These are phyloP conservation scores for Seriola quinqueradiata DNA, from an alignment of 2,113 vertebrate species.

Conservation along the genomic window DNA sequence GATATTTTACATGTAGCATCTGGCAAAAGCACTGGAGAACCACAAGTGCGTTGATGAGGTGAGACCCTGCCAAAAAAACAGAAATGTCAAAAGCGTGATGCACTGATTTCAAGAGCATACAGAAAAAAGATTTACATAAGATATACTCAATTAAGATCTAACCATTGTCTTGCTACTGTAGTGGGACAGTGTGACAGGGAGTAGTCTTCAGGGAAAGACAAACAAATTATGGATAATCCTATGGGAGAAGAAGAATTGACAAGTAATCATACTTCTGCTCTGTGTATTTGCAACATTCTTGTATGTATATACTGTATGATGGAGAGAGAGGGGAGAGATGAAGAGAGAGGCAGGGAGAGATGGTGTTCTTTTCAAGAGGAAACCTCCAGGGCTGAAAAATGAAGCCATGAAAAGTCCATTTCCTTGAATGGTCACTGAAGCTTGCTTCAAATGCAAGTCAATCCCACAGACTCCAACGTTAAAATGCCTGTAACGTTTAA, in stretches of 20 bases:
- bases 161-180: neutral
- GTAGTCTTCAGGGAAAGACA: slow-evolving; percentile 27
- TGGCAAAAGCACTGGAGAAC: slow-evolving; percentile 20
- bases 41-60: slow-evolving; percentile 31
- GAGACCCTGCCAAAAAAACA: slow-evolving; percentile 24
- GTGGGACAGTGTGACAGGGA: slow-evolving; percentile 26
- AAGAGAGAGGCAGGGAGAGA: neutral
- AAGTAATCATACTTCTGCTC: slow-evolving; percentile 9
- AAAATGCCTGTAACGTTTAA: no score
- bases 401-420: no score
- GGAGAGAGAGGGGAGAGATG: no score
- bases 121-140: neutral
- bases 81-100: slow-evolving; percentile 1
- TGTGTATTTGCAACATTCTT: neutral
- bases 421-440: no score
- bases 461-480: no score
- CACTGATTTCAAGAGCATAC: neutral
- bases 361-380: neutral
- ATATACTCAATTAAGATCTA: neutral
- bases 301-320: no score
- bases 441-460: no score
- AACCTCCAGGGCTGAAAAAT: no score
- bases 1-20: slow-evolving; percentile 27
- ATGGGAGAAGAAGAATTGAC: slow-evolving; percentile 34
- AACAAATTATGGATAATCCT: slow-evolving; percentile 18